phyloP scores from a whole-genome alignment of 2,797 vertebrate genomes.

The Buphagus erythrorhynchus region DNA sequence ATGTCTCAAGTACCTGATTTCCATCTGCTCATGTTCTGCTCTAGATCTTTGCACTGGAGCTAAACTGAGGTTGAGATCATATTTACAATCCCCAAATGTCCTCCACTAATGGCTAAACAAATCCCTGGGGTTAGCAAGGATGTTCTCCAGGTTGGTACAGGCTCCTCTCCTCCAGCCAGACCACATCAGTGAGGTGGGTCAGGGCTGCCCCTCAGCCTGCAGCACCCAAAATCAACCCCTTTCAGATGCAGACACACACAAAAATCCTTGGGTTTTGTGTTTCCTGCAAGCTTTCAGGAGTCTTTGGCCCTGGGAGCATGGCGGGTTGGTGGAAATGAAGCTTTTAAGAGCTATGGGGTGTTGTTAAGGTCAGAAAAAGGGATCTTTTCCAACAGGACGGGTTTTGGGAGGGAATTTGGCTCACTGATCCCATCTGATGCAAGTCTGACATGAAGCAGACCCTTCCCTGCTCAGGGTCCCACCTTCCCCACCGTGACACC shows the following conservation, averaged over 20 bases:
- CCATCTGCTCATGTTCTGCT: neutral
- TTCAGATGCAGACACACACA: neutral
- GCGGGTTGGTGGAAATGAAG: neutral
- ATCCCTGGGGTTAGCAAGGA: neutral
- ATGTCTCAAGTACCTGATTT: neutral
- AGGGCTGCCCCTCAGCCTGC: neutral
- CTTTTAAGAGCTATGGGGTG: neutral
- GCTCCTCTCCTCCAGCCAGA: neutral
- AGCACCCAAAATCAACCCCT: neutral
- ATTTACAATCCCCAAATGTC: neutral
- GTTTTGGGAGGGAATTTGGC: neutral
- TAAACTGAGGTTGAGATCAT: neutral
- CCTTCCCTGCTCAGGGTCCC: neutral
- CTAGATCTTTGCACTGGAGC: neutral
- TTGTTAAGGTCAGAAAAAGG: neutral
- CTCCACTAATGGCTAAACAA: neutral
- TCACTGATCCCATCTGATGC: neutral
- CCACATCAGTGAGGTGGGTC: neutral
- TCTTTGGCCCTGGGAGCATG: neutral
- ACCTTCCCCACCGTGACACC: rapidly evolving
- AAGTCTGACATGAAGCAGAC: neutral
- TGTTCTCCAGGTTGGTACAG: neutral
- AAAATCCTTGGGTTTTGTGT: neutral
- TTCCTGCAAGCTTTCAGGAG: neutral
- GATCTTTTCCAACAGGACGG: rapidly evolving